Evolutionary conservation across 1,140 invertebrate species (phyloP).

Genomic region (Oreohelix idahoensis): DNA sequence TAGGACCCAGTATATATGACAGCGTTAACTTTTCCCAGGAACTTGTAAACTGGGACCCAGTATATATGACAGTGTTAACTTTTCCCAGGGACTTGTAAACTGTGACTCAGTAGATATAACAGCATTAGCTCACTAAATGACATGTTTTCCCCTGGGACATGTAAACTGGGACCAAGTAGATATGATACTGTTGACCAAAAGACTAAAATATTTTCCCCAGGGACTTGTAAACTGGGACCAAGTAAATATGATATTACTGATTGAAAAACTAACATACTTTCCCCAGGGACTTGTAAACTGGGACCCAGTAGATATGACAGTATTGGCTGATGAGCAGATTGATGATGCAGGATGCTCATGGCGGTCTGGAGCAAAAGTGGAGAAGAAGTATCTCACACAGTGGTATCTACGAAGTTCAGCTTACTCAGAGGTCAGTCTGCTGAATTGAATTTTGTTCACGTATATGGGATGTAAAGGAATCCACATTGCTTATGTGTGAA

Average conservation of each 20-base stretch:
- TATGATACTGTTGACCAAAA: neutral
- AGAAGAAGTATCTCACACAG: conserved; percentile 90
- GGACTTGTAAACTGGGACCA: conserved; percentile 99
- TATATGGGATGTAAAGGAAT: too few species aligned
- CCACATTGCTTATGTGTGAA: too few species aligned
- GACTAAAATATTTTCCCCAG: too few species aligned
- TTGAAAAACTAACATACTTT: conserved; percentile 77
- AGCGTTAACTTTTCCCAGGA: conserved; percentile 78
- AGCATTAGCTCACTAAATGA: neutral
- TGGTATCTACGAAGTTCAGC: conserved; percentile 96
- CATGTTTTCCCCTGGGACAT: too few species aligned
- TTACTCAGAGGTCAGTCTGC: conserved; percentile 83
- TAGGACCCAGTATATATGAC: conserved; percentile 99
- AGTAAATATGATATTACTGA: conserved; percentile 95
- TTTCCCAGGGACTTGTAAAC: conserved; percentile 62
- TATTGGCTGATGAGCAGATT: conserved; percentile 97
- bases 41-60: too few species aligned
- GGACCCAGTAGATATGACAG: conserved; percentile 98
- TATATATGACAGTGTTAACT: neutral
- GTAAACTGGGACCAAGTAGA: neutral
- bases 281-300: conserved; percentile 91
- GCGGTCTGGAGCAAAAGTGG: conserved; percentile 95
- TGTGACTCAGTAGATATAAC: neutral
- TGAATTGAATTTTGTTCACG: neutral
- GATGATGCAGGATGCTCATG: conserved; percentile 92